Base-by-base conservation (phyloP, 1,140 invertebrate genomes). In the Choristoneura fumiferana region DNA sequence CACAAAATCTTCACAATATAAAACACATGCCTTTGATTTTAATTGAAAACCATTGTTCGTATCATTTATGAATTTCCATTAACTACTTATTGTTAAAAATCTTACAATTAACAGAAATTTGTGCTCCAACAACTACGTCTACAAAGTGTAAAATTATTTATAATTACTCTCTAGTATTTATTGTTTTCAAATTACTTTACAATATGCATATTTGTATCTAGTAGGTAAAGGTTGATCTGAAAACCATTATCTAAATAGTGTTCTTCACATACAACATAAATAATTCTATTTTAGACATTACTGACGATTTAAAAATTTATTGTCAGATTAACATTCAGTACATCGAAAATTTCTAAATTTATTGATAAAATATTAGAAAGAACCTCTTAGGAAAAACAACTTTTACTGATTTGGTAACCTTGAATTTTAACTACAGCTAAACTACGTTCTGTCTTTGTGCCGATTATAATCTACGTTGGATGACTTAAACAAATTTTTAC, bases 91-190 rank as follows among this genome's bases (percentile, higher is more conserved):
- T 69, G 78, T 77, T 81, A 84, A 79, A 84, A 72, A 62, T 84
- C 71, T 84, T 77, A 71, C 57, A 65, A 63, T 63, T 71, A 83
- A 84, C 73, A 76, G 55, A 83, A 78, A 62, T 70, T 80, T 78
- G 83, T 86, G 83, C 81, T 78, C 72, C 69, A 86, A 86, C 81
- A 71, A 73, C 83, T 86, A 84, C 71, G 45, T 52, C 81, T 86
- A 86, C 78, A 34, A 64, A 84, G 79, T 84, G 81, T 79, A 78
- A 86, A 86, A 82, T 75, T 57, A 77, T 74, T 72, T 69, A 58
- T 58, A 77, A 77, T 81, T 80, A 80, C 69, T 62, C 57, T 36
- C 73, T 77, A 76, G 35, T 10, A 55, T 64, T 66, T 64, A 62
- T 64, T 53, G 54, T 62, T 53, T 57, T 64, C 65, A 63, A 22